Evolutionary conservation across 1,140 invertebrate species (phyloP).

Genomic region (Cephus cinctus): DNA sequence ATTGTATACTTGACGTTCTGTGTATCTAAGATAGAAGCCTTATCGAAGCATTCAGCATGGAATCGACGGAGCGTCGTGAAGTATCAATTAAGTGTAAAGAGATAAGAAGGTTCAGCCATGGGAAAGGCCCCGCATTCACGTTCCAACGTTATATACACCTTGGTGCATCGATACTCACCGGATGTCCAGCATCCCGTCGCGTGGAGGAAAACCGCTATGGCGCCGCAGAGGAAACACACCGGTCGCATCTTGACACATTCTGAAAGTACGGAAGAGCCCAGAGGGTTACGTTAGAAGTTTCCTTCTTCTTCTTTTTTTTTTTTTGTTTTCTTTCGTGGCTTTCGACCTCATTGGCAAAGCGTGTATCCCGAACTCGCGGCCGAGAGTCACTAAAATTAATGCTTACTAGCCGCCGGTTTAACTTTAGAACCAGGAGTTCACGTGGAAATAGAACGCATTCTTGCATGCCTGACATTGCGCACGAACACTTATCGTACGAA

Average conservation of each 20-base stretch:
- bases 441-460: slow-evolving; percentile 51
- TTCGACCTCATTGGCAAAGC: slow-evolving; percentile 7
- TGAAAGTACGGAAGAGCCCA: slow-evolving; percentile 36
- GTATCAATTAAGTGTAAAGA: no score
- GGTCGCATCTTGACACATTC: slow-evolving; percentile 54
- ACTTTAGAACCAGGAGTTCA: slow-evolving; percentile 32
- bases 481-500: background rate
- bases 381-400: slow-evolving; percentile 39
- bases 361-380: slow-evolving; percentile 11
- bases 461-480: slow-evolving; percentile 34
- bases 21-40: no score
- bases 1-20: no score
- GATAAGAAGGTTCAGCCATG: no score
- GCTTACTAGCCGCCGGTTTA: slow-evolving; percentile 26
- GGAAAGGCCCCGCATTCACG: no score
- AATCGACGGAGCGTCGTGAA: no score
- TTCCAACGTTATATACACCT: no score
- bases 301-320: slow-evolving; percentile 2
- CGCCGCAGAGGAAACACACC: slow-evolving; percentile 38
- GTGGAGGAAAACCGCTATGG: slow-evolving; percentile 34
- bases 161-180: no score
- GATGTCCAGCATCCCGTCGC: slow-evolving; percentile 29
- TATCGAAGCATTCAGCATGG: no score
- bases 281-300: slow-evolving; percentile 13
- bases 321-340: slow-evolving; percentile 9